Percentiles rank a stretch among this genome's conserved stretches.
phyloP scores from a whole-genome alignment of 2,797 vertebrate genomes.

The Avahi laniger region DNA sequence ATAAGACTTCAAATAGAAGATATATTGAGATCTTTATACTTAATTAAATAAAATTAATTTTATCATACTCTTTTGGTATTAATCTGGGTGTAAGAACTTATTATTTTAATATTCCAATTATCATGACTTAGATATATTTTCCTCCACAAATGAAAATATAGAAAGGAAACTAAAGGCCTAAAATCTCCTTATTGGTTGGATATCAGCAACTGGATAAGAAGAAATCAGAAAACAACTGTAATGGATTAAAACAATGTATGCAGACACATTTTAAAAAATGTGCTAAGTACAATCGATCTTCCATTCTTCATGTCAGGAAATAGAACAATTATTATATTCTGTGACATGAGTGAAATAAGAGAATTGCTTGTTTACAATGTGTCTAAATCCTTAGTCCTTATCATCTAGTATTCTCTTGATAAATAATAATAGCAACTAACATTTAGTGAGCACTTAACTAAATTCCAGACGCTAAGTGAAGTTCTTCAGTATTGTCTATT shows the following conservation, averaged over 20 bases:
- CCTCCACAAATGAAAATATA: slow-evolving; percentile 7
- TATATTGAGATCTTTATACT: background rate
- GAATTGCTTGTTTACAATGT: background rate
- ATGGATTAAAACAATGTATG: background rate
- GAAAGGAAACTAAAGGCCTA: background rate
- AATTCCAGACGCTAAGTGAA: background rate
- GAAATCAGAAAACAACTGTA: background rate
- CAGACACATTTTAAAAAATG: background rate
- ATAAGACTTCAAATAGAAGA: slow-evolving; percentile 29
- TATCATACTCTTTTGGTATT: background rate
- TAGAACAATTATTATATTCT: background rate
- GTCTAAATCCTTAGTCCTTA: background rate
- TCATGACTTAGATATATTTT: slow-evolving; percentile 27
- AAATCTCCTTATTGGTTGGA: background rate
- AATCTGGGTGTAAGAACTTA: background rate
- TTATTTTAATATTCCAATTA: background rate
- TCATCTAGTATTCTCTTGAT: background rate
- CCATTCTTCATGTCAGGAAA: background rate
- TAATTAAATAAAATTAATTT: slow-evolving; percentile 44
- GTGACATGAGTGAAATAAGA: background rate
- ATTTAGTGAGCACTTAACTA: background rate
- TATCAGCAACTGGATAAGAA: background rate
- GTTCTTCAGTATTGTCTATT: background rate
- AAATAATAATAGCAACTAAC: background rate
- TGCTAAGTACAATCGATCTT: background rate